Base-by-base conservation (phyloP, 2,113 vertebrate species). In the Corvus moneduloides region DNA sequence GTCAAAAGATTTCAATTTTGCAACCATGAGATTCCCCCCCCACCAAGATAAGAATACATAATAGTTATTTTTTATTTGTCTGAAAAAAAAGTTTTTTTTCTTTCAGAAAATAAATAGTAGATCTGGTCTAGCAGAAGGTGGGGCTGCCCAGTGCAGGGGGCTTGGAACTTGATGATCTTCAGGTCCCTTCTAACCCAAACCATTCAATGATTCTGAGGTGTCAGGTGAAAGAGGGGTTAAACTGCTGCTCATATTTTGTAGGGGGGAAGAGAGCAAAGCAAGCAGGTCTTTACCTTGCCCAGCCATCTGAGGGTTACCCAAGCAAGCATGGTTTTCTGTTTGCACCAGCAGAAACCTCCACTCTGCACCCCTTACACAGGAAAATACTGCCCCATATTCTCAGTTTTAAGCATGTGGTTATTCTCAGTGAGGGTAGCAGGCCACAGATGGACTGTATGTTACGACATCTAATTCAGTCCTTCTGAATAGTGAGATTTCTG, bases 281-380 rank as follows among this genome's bases (percentile, higher is more conserved):
- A 86, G 33, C 10, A 89, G n/a, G 26, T 20, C 18, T 63, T 30
- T 35, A 6, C 8, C 41, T 73, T 52, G 10, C 30, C 17, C 46
- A 58, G 28, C 6, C 16, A 15, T 3, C 5, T 3, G 0, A 35
- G 16, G 3, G 19, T 20, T 76, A 35, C 23, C 30, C 14, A 27
- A 1, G 2, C 0, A 13, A 51, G 8, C 12, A 14, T 0, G 2
- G 15, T 39, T 77, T 83, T 77, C 55, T 49, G 6, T 44, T 44
- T 83, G 21, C 13, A 24, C 4, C 16, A 72, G 10, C 17, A 64
- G 49, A 68, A 88, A 73, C 9, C 6, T 79, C 12, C 11, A 22
- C 24, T 46, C 27, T 62, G 3, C 9, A 58, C 20, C 6, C 19
- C 16, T 73, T 33, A 48, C 16, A 24, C 6, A 72, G 43, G 16